Percentiles rank a stretch among this genome's conserved stretches.
Evolutionary conservation across 2,888 invertebrate species (phyloP).

Genomic region (Zeuzera pyrina): DNA sequence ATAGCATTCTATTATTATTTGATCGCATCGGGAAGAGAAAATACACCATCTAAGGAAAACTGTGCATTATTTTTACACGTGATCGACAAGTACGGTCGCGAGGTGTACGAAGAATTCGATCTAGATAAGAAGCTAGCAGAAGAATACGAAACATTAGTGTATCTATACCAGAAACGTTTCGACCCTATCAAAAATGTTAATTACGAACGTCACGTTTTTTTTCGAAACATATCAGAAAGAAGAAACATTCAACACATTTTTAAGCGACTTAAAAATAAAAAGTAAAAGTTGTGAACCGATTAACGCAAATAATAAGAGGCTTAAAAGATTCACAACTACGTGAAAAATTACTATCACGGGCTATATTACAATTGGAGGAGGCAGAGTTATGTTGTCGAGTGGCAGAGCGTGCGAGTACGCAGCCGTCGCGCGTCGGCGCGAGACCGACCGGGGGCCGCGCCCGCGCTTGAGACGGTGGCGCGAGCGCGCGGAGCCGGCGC

Average conservation of each 20-base stretch:
- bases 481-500: no score
- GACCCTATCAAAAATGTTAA: slow-evolving; percentile 12
- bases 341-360: slow-evolving; percentile 5
- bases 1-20: no score
- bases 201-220: no score
- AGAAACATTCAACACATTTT: slow-evolving; percentile 12
- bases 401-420: slow-evolving; percentile 7
- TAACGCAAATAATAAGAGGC: slow-evolving; percentile 17
- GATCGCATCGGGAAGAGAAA: no score
- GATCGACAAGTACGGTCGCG: slow-evolving; percentile 13
- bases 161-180: slow-evolving; percentile 6
- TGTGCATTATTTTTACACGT: slow-evolving; percentile 16
- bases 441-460: neutral
- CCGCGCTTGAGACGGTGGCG: slow-evolving; percentile 1
- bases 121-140: slow-evolving; percentile 1
- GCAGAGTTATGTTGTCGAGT: slow-evolving; percentile 9
- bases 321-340: slow-evolving; percentile 10
- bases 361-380: slow-evolving; percentile 5
- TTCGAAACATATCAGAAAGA: no score
- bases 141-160: slow-evolving; percentile 4
- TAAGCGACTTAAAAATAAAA: slow-evolving; percentile 13
- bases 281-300: no score
- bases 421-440: no score
- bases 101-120: slow-evolving; percentile 12
- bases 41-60: no score